phyloP scores from a whole-genome alignment of 1,140 invertebrate genomes.

The Leptinotarsa texana region DNA sequence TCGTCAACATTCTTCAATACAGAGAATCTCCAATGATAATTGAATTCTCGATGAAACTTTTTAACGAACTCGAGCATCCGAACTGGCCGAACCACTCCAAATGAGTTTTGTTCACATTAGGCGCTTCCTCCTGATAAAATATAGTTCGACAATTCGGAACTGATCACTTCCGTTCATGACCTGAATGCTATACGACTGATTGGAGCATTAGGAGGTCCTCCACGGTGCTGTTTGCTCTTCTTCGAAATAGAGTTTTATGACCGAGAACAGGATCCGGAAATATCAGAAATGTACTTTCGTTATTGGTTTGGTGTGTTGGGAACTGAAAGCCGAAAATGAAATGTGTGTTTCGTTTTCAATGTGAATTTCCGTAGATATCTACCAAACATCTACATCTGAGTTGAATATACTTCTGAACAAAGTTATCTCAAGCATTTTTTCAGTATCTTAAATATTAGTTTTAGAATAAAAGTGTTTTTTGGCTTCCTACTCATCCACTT shows the following conservation, averaged over 20 bases:
- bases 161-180: slow-evolving; percentile 7
- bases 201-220: not conserved
- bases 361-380: too few species aligned
- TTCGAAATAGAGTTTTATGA: not conserved
- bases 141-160: not conserved
- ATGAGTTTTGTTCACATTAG: not conserved
- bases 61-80: not conserved
- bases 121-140: not conserved
- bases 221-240: not conserved
- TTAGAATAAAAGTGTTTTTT: too few species aligned
- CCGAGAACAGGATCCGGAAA: not conserved
- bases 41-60: not conserved
- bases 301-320: too few species aligned
- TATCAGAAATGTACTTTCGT: too few species aligned
- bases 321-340: too few species aligned
- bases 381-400: too few species aligned
- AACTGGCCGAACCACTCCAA: not conserved
- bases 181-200: not conserved
- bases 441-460: too few species aligned
- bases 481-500: too few species aligned
- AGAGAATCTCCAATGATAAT: not conserved
- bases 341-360: too few species aligned
- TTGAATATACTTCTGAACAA: too few species aligned
- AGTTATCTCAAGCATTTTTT: too few species aligned
- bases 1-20: not conserved